Conservation (phyloP, 2,888 invertebrate genomes). For the Charanyca ferruginea region DNA sequence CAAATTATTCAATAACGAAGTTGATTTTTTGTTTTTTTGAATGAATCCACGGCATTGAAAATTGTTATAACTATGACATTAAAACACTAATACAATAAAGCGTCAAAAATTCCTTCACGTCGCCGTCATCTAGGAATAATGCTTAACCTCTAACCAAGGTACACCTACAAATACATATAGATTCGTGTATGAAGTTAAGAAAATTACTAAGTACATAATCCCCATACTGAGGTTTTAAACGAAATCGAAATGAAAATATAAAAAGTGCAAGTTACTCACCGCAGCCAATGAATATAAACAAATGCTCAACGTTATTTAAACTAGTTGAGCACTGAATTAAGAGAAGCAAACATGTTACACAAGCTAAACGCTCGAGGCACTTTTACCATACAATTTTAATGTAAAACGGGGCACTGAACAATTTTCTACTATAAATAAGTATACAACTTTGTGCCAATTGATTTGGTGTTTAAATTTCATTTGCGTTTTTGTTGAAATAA, state of each 20-base stretch:
- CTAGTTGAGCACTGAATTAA: slow-evolving; percentile 59
- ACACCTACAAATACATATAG: too few relatives aligned
- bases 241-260: background rate
- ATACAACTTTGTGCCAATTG: slow-evolving; percentile 44
- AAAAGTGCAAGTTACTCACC: slow-evolving; percentile 14
- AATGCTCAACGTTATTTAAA: slow-evolving; percentile 42
- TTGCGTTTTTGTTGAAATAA: slow-evolving; percentile 3
- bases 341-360: slow-evolving; percentile 63
- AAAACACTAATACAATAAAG: too few relatives aligned
- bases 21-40: too few relatives aligned
- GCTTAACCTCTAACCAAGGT: too few relatives aligned
- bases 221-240: background rate
- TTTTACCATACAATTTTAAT: slow-evolving; percentile 64
- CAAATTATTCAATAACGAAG: too few relatives aligned
- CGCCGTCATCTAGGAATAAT: too few relatives aligned
- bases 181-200: too few relatives aligned
- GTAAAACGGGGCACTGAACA: slow-evolving; percentile 63
- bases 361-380: slow-evolving; percentile 69
- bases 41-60: too few relatives aligned
- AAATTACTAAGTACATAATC: background rate
- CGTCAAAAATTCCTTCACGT: too few relatives aligned
- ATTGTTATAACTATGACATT: too few relatives aligned
- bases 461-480: slow-evolving; percentile 37
- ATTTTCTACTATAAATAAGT: slow-evolving; percentile 32
- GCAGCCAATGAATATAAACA: slow-evolving; percentile 50